phyloP scores from a whole-genome alignment of 2,113 vertebrate species.

The Engystomops pustulosus region DNA sequence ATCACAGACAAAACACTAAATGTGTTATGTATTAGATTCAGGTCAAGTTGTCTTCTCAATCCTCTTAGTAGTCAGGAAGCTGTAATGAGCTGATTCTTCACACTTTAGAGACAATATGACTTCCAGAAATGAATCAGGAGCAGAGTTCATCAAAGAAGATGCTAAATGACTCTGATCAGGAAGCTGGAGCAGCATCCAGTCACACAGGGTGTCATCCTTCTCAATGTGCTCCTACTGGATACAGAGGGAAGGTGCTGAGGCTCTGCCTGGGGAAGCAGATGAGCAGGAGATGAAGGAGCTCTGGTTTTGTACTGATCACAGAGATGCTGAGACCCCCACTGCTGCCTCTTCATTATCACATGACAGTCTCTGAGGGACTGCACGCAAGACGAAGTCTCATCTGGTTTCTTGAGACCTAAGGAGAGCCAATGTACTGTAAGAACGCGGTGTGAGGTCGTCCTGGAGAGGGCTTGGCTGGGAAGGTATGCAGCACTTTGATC shows the following conservation, averaged over 20 bases:
- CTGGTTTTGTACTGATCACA: conserved; percentile 82
- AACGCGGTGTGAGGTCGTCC: background rate
- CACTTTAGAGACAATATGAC: background rate
- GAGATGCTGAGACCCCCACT: conserved; percentile 77
- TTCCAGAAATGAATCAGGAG: background rate
- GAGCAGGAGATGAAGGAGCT: conserved; percentile 5
- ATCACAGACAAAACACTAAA: background rate
- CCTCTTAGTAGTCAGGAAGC: background rate
- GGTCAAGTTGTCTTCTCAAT: background rate
- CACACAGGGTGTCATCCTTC: background rate
- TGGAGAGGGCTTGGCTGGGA: conserved; percentile 56
- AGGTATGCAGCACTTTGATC: conserved; percentile 62
- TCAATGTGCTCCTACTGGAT: background rate
- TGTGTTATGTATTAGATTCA: background rate
- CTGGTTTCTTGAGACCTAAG: conserved; percentile 38
- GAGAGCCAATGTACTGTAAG: conserved; percentile 29
- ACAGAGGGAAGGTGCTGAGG: background rate
- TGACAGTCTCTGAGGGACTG: conserved; percentile 80
- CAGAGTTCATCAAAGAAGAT: background rate
- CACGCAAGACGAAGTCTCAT: conserved; percentile 62
- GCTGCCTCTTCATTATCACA: conserved; percentile 84
- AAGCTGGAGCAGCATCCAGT: background rate
- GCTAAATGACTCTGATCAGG: background rate
- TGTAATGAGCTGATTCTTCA: background rate
- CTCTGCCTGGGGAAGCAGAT: conserved; percentile 36